Evolutionary conservation across 2,113 vertebrate genomes (phyloP).

Genomic region (Crotalus viridis): DNA sequence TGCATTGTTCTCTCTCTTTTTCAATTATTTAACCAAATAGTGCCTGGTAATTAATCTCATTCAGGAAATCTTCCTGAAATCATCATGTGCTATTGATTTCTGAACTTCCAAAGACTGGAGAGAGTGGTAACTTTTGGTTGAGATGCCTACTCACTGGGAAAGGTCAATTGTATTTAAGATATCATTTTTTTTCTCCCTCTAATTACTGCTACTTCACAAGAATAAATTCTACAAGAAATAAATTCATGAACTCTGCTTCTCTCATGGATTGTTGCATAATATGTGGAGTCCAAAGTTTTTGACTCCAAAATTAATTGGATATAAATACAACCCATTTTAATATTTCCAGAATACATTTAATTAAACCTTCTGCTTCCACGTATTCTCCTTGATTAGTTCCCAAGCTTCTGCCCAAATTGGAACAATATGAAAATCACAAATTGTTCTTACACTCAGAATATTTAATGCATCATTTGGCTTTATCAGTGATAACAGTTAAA

Average conservation of each 20-base stretch:
- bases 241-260: slow-evolving; percentile 28
- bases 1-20: background rate
- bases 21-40: background rate
- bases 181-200: slow-evolving; percentile 18
- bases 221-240: slow-evolving; percentile 19
- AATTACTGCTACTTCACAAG: background rate
- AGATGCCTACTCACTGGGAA: slow-evolving; percentile 38
- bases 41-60: slow-evolving; percentile 38
- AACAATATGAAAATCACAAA: background rate
- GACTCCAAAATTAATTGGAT: slow-evolving; percentile 10
- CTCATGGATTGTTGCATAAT: background rate
- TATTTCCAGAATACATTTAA: background rate
- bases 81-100: slow-evolving; percentile 39
- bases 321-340: background rate
- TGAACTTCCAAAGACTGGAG: slow-evolving; percentile 22
- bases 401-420: background rate
- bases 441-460: background rate
- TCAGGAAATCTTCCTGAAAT: slow-evolving; percentile 42
- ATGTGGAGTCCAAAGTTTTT: background rate
- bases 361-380: background rate
- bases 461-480: background rate
- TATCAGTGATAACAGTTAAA: background rate
- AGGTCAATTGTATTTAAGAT: slow-evolving; percentile 36
- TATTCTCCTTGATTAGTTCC: background rate
- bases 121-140: slow-evolving; percentile 35